These are phyloP conservation scores for Hetaerina titia DNA, from an alignment of 2,888 invertebrate genomes.

Conservation along the genomic window DNA sequence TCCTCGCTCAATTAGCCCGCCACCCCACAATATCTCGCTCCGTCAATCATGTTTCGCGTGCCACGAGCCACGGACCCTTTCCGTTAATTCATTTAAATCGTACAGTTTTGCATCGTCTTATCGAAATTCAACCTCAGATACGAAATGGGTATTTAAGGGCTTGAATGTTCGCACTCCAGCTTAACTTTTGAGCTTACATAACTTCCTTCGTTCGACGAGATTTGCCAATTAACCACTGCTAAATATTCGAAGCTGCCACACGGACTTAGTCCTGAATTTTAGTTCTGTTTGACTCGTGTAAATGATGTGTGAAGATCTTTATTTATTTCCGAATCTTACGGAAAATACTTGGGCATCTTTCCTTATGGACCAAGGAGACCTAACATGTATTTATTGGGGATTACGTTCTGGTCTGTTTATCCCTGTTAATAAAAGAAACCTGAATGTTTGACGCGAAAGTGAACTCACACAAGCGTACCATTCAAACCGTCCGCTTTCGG, in stretches of 20 bases:
- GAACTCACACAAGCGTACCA: no score
- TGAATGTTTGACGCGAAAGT: no score
- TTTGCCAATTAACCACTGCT: background rate
- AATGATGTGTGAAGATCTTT: background rate
- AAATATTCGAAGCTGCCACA: background rate
- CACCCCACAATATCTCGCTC: background rate
- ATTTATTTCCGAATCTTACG: background rate
- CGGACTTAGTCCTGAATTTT: background rate
- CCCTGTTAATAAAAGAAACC: no score
- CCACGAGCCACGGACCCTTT: background rate
- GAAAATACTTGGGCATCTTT: background rate
- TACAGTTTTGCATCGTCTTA: constrained; percentile 12
- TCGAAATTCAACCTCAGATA: background rate
- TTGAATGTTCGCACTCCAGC: background rate
- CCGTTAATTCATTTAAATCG: constrained; percentile 21
- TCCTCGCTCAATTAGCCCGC: background rate
- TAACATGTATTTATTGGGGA: no score
- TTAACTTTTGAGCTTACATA: background rate
- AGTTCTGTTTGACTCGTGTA: no score
- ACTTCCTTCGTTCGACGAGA: background rate
- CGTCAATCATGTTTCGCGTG: background rate
- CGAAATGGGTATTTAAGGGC: background rate
- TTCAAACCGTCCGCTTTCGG: no score
- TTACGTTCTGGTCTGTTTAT: no score
- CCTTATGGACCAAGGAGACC: no score